A percentile compares a stretch with the other conserved stretches of the same genome.
Evolutionary conservation across 2,113 vertebrate genomes (phyloP).

Genomic region (Rutilus rutilus): DNA sequence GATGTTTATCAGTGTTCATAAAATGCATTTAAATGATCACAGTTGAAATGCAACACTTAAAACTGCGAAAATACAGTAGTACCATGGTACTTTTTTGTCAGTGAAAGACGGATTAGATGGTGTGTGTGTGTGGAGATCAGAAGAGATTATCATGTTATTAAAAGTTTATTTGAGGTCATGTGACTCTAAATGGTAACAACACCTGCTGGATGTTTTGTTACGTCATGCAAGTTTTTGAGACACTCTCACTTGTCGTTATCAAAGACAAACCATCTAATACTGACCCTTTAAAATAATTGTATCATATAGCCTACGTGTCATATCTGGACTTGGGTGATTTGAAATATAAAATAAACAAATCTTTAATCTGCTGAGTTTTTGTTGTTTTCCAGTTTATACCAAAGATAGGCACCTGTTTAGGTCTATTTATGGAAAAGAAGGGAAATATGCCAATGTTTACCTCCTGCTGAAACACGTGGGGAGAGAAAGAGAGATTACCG

Average conservation of each 20-base stretch:
- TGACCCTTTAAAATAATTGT: background rate
- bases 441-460: background rate
- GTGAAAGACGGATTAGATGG: background rate
- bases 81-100: background rate
- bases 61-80: background rate
- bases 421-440: background rate
- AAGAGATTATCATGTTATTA: conserved; percentile 19
- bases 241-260: background rate
- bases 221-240: background rate
- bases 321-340: background rate
- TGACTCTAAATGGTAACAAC: background rate
- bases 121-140: background rate
- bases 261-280: background rate
- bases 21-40: too few relatives aligned
- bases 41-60: too few relatives aligned
- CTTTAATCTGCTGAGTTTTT: background rate
- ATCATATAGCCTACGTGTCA: background rate
- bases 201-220: background rate
- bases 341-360: background rate
- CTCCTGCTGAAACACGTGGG: background rate
- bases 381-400: background rate
- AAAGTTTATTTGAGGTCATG: conserved; percentile 28
- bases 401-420: background rate
- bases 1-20: too few relatives aligned
- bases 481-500: conserved; percentile 20